phyloP scores from a whole-genome alignment of 1,140 invertebrate species.

The Acromyrmex charruanus region DNA sequence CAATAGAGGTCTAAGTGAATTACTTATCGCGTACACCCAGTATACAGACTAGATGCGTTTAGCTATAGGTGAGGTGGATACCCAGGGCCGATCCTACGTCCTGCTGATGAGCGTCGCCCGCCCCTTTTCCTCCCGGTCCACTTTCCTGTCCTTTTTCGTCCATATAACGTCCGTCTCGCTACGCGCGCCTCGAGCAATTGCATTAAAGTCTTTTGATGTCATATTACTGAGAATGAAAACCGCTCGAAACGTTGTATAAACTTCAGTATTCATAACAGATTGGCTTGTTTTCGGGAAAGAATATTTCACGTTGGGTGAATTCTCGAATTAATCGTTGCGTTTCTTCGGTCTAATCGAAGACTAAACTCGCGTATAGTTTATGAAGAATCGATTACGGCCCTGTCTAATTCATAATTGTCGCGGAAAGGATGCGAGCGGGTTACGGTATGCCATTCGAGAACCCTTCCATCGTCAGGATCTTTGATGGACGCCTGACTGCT shows the following conservation, averaged over 20 bases:
- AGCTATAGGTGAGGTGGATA: conserved; percentile 80
- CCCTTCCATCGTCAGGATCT: conserved; percentile 78
- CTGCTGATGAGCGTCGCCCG: conserved; percentile 53
- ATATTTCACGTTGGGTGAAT: neutral
- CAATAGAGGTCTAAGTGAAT: conserved; percentile 86
- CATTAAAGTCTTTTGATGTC: conserved; percentile 59
- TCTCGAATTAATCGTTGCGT: neutral
- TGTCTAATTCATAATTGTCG: conserved; percentile 28
- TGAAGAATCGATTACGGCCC: conserved; percentile 41
- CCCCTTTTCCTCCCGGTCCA: conserved; percentile 16
- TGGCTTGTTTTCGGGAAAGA: neutral
- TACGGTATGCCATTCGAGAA: conserved; percentile 49
- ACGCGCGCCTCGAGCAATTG: conserved; percentile 33
- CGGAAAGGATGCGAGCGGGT: conserved; percentile 63
- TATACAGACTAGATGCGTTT: conserved; percentile 86
- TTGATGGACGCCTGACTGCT: conserved; percentile 85
- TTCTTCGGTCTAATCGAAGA: neutral
- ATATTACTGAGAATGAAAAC: neutral
- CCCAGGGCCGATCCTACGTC: conserved; percentile 62
- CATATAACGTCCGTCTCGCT: neutral
- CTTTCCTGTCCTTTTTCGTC: conserved; percentile 18
- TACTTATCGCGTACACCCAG: conserved; percentile 86
- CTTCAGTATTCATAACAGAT: neutral
- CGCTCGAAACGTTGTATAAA: conserved; percentile 31
- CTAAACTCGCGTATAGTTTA: neutral